These are phyloP conservation scores for Drosophila testacea DNA, from an alignment of 2,888 invertebrate species.

Conservation along the genomic window DNA sequence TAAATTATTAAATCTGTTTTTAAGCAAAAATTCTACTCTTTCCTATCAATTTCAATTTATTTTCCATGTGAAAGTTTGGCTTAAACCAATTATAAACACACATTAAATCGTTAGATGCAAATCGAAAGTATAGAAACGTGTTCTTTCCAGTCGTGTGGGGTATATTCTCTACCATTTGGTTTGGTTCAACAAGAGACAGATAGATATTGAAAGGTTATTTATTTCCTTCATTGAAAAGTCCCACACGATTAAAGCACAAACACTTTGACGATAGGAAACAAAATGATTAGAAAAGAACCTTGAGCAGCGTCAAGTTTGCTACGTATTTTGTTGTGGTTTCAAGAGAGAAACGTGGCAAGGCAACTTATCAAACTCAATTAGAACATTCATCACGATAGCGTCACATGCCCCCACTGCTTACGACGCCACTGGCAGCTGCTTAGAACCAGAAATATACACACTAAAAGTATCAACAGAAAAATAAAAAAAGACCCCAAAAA, in stretches of 20 bases:
- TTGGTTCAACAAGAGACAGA: background rate
- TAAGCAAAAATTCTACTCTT: background rate
- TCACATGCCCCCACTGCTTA: constrained; percentile 29
- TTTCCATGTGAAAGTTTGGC: background rate
- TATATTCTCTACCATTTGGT: background rate
- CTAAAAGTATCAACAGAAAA: constrained; percentile 4
- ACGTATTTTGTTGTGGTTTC: constrained; percentile 19
- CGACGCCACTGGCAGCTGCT: constrained; percentile 43
- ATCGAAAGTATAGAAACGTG: constrained; percentile 14
- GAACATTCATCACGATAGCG: constrained; percentile 49
- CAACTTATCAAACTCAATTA: constrained; percentile 66
- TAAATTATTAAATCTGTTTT: too few species aligned
- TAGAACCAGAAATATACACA: constrained; percentile 59
- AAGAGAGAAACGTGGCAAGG: constrained; percentile 7
- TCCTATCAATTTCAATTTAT: background rate
- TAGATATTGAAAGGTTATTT: constrained; percentile 20
- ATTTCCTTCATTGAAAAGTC: constrained; percentile 44
- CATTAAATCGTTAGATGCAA: constrained; percentile 8
- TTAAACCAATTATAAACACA: background rate
- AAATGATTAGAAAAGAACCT: constrained; percentile 48
- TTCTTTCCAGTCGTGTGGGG: constrained; percentile 12
- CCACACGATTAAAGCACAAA: constrained; percentile 13
- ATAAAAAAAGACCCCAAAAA: constrained; percentile 9
- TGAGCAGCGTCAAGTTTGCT: constrained; percentile 36
- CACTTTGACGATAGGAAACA: constrained; percentile 45